A percentile compares a stretch with the other conserved stretches of the same genome.
Evolutionary conservation across 2,113 vertebrate species (phyloP).

Genomic region (Catharus bicknelli): DNA sequence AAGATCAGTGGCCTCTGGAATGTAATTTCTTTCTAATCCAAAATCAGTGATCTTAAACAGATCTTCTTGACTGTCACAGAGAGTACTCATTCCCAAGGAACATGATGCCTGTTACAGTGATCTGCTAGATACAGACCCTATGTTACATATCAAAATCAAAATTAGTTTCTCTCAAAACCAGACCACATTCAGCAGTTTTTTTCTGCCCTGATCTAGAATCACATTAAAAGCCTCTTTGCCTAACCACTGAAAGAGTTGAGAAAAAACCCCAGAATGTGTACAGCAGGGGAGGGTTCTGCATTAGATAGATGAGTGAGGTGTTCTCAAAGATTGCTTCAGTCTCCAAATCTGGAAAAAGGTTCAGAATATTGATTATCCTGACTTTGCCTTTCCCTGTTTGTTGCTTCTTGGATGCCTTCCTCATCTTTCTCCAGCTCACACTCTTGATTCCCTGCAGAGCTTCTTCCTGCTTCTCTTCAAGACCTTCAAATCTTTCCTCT

Average conservation of each 20-base stretch:
- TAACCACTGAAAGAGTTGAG: neutral
- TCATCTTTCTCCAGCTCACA: conserved; percentile 39
- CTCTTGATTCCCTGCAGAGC: conserved; percentile 80
- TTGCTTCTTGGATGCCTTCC: neutral
- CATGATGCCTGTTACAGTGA: neutral
- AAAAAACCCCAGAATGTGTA: neutral
- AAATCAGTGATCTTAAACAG: neutral
- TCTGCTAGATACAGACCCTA: neutral
- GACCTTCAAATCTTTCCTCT: conserved; percentile 76
- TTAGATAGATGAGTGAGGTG: neutral
- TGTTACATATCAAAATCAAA: neutral
- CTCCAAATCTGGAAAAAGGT: neutral
- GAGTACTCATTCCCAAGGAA: neutral
- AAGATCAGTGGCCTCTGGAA: neutral
- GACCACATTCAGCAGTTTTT: neutral
- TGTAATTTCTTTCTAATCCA: neutral
- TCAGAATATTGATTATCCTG: neutral
- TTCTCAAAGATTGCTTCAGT: neutral
- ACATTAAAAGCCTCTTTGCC: neutral
- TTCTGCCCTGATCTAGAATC: neutral
- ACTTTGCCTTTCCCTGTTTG: neutral
- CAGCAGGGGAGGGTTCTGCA: neutral
- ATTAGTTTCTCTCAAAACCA: neutral
- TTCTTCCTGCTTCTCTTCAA: conserved; percentile 79
- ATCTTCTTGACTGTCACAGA: neutral